Evolutionary conservation across 2,888 invertebrate species (phyloP), one percentile per base, ranked within the genome.

Genomic region (Eupithecia exiguata): DNA sequence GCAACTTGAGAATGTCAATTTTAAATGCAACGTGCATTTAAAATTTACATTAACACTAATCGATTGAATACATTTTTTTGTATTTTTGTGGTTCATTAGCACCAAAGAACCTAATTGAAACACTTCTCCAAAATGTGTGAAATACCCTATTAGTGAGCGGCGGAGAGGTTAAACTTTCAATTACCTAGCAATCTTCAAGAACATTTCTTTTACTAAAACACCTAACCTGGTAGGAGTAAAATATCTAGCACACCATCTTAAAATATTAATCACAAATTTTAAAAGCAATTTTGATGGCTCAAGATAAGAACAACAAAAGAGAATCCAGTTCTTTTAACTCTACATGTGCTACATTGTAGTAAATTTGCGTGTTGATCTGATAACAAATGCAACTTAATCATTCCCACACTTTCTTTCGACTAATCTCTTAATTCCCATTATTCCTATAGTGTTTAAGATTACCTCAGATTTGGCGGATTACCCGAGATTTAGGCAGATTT

Each of bases 361-460:
- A 69, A 77, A 73, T 74, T 75, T 67, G 62, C 63, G 77, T 74
- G 78, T 77, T 68, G 65, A 72, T 73, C 70, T 62, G 76, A 70
- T 74, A 72, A 72, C 40, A 74, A 74, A 77, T 72, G 75, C 74
- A 77, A 77, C 36, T 62, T 61, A 71, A 40, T 35, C 30, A 35
- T 80, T 80, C 80, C 69, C 80, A 80, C 78, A 80, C 77, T 80
- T 79, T 78, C 77, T 74, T 75, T 72, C 66, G 69, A 72, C 53
- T 70, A 66, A 78, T 78, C 77, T 73, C 69, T 9, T 66, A 71
- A 69, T 70, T 72, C 74, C 46, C 72, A 68, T 65, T 72, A 68
- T 69, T 74, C 75, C 36, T 71, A 68, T 69, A 76, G 69, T 70
- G 69, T 75, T 78, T 74, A 75, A 73, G 74, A 75, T 78, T 78